These are phyloP conservation scores for Smittia aterrima DNA, from an alignment of 2,888 invertebrate species.

Conservation along the genomic window DNA sequence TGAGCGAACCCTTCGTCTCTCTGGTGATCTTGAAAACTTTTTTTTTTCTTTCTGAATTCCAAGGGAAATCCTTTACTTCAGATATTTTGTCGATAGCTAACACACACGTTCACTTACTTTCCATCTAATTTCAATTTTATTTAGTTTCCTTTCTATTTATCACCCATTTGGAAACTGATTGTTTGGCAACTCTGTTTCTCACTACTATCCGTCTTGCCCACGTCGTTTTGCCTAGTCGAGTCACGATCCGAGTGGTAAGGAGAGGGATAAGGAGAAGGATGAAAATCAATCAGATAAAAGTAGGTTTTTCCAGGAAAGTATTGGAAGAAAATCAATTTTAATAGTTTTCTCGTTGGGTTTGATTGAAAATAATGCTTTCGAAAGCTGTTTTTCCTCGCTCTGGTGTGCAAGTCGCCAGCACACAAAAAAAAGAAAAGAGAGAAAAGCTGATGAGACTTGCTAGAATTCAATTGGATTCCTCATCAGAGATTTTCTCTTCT, in stretches of 20 bases:
- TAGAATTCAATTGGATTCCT: slow-evolving; percentile 19
- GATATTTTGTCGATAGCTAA: not conserved
- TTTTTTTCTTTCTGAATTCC: not conserved
- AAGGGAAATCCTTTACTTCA: not conserved
- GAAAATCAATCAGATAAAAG: slow-evolving; percentile 42
- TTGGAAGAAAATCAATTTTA: slow-evolving; percentile 38
- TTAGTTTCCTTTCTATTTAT: slow-evolving; percentile 41
- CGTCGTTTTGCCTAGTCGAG: slow-evolving; percentile 28
- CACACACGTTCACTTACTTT: slow-evolving; percentile 2
- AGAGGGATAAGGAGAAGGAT: not conserved
- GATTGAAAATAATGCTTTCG: slow-evolving; percentile 40
- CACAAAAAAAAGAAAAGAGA: too few species aligned
- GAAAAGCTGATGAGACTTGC: slow-evolving; percentile 21
- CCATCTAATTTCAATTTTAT: slow-evolving; percentile 40
- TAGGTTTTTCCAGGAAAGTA: slow-evolving; percentile 30
- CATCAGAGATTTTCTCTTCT: slow-evolving; percentile 6
- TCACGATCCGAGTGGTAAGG: slow-evolving; percentile 32
- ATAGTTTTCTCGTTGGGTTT: slow-evolving; percentile 34
- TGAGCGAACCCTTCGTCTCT: too few species aligned
- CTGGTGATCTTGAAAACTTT: slow-evolving; percentile 11
- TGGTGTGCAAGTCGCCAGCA: not conserved
- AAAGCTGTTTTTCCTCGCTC: slow-evolving; percentile 14
- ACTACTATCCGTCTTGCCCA: not conserved
- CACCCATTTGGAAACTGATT: slow-evolving; percentile 41
- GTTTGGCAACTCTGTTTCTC: slow-evolving; percentile 35